Evolutionary conservation across 1,140 invertebrate species (phyloP), one percentile per base, ranked within the genome.

Genomic region (Drosophila guanche): DNA sequence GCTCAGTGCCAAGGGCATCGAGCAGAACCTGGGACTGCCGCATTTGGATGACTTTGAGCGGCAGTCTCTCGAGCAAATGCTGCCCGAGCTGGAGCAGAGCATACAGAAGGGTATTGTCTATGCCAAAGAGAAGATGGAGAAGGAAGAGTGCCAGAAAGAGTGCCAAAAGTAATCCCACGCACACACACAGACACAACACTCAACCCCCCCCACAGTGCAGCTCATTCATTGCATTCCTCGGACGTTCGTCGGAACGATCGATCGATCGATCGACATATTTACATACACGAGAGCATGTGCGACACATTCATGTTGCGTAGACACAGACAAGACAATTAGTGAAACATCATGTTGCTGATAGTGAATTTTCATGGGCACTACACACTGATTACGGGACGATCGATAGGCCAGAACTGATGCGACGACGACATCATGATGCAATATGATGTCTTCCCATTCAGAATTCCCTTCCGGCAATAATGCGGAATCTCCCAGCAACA

Each of bases 11-110:
- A 95, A 97, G 91, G 98, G 99, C 53, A 91, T 99, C 40, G 95
- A 97, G 89, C 96, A 97, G 92, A 98, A 99, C 92, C 93, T 99
- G 29, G 98, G 98, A n/a, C 92, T 97, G 72, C 98, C 98, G 14
- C 95, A 95, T 76, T 92, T 99, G 25, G 96, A 94, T 65, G 93
- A 93, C 5, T 98, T 93, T 91, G 99, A 99, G 92, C 92, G 95
- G 76, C 92, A 95, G 76, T 92, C 99, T 1, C 89, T 99, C 20
- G 94, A 97, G 68, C 94, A 94, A 0, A 97, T 98, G 40, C 94
- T 99, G 83, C 97, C 97, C 2, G 98, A 99, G 92, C 93, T 99
- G 1, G 95, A 97, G 81, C 95, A 96, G 81, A 98, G 33, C 33
- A 37, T 37, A 37, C 33, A 37, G 33, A 37, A 37, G 33, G 33